phyloP scores from a whole-genome alignment of 2,797 vertebrate species.

The Labroides dimidiatus region DNA sequence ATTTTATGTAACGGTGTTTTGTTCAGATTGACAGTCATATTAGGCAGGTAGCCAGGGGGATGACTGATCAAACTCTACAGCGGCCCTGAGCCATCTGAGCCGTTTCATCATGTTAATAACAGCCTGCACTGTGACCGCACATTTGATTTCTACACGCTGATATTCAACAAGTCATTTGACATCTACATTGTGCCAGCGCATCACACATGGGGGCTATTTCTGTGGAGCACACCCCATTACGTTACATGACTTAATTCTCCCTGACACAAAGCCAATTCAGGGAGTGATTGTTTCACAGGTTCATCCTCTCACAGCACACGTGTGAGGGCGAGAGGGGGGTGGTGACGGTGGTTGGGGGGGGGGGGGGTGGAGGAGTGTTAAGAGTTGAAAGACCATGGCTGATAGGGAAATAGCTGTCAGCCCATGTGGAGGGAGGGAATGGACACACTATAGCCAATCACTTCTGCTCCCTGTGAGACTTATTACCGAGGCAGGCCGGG shows the following conservation, averaged over 20 bases:
- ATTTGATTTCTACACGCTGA: slow-evolving; percentile 36
- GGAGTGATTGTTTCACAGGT: slow-evolving; percentile 74
- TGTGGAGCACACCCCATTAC: slow-evolving; percentile 43
- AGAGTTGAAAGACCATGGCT: slow-evolving; percentile 51
- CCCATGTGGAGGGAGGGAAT: slow-evolving; percentile 35
- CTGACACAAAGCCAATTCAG: slow-evolving; percentile 76
- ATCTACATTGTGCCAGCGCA: slow-evolving; percentile 38
- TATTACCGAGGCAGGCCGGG: slow-evolving; percentile 82
- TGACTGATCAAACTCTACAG: slow-evolving; percentile 41
- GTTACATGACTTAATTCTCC: slow-evolving; percentile 69
- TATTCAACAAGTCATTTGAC: slow-evolving; percentile 64
- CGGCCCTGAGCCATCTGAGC: slow-evolving; percentile 11
- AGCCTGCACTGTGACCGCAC: slow-evolving; percentile 27
- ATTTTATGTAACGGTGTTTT: slow-evolving; percentile 18
- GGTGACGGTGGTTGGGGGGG: not conserved
- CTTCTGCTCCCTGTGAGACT: slow-evolving; percentile 83
- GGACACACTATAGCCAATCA: slow-evolving; percentile 62
- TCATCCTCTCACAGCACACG: slow-evolving; percentile 45
- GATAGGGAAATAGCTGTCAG: slow-evolving; percentile 64
- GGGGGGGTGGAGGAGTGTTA: slow-evolving; percentile 25
- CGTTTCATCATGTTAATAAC: slow-evolving; percentile 46
- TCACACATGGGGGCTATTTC: slow-evolving; percentile 33
- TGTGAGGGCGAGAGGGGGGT: slow-evolving; percentile 8
- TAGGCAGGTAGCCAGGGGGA: slow-evolving; percentile 29
- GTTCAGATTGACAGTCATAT: slow-evolving; percentile 30